These are phyloP conservation scores for Saccostrea echinata DNA, from an alignment of 1,140 invertebrate species.

Conservation along the genomic window DNA sequence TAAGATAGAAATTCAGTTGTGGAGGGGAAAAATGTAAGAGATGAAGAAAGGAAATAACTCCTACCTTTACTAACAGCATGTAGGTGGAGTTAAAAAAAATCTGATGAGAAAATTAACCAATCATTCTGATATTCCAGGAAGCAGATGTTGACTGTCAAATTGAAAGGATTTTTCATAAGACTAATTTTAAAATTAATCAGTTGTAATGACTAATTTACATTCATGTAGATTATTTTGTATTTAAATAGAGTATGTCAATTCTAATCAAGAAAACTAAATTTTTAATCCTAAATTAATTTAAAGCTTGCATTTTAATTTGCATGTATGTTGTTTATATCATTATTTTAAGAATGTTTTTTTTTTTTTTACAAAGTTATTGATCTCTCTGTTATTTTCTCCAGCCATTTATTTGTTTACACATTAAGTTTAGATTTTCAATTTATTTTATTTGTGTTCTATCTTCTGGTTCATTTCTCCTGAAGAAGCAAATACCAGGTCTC, in stretches of 20 bases:
- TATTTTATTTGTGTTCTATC: background rate
- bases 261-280: background rate
- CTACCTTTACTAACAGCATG: constrained; percentile 40
- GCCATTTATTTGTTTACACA: background rate
- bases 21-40: too few relatives aligned
- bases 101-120: background rate
- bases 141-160: background rate
- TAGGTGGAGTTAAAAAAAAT: constrained; percentile 27
- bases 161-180: background rate
- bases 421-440: background rate
- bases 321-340: constrained; percentile 23
- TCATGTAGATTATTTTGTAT: background rate
- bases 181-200: background rate
- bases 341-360: background rate
- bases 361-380: background rate
- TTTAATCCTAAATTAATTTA: background rate
- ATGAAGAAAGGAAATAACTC: background rate
- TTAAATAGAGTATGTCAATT: background rate
- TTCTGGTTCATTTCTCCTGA: background rate
- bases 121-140: constrained; percentile 14
- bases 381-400: background rate
- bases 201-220: background rate
- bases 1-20: too few relatives aligned
- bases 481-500: too few relatives aligned
- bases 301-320: constrained; percentile 4